Evolutionary conservation across 2,113 vertebrate species (phyloP), one percentile per base, ranked within the genome.

Genomic region (Colinus virginianus): DNA sequence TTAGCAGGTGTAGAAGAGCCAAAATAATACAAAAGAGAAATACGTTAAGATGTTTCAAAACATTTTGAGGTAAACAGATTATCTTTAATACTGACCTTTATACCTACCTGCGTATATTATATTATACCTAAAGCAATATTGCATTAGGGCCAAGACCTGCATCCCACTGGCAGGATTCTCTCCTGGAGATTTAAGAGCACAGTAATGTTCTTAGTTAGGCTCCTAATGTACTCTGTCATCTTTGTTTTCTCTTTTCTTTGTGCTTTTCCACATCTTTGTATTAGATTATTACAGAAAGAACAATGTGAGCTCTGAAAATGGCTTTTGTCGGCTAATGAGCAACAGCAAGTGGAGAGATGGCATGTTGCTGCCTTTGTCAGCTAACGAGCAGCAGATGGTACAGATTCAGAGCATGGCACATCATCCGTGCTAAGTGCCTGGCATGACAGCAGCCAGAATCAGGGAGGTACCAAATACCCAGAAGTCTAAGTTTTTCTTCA

Each of bases 371-470:
- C 61, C 79, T 94, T 96, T 87, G 88, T 88, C 61, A 69, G 84
- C 36, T 96, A 96, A 95, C 56, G 13, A 95, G 94, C 49, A 97
- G 95, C 97, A 97, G 95, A 95, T 97, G 95, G 93, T 91, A 72
- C n/a, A 90, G 85, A 92, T 91, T 90, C 34, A 48, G 95, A 97
- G 90, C 88, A 46, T 86, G 87, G 93, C 55, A 69, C 49, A 83
- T 95, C 78, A 94, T 88, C 75, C 19, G 16, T 16, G 2, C 83
- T 95, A 84, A 61, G 84, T 94, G 85, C 79, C 84, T 96, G 85
- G 51, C 66, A 89, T 92, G 89, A 80, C 90, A 94, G 84, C 83
- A 95, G 90, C 89, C 95, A 95, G 88, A 96, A 88, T 89, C 49
- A 84, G 72, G 85, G 49, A 34, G 26, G 17, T 49, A 79, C 70